phyloP scores from a whole-genome alignment of 2,113 vertebrate species.

The Platichthys flesus region DNA sequence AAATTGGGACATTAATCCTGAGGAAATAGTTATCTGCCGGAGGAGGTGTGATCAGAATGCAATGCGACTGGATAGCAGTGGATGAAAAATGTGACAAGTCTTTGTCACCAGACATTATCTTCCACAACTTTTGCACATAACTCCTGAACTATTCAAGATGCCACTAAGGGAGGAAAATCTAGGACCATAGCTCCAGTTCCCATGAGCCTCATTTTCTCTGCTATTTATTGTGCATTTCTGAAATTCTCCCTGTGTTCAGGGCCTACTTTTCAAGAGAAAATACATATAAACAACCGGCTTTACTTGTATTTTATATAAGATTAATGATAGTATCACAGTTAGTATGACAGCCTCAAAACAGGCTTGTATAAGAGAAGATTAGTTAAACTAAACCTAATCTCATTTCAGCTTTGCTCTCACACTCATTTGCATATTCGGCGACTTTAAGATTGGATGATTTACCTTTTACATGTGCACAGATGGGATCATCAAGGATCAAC shows the following conservation, averaged over 20 bases:
- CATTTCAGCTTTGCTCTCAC: constrained; percentile 55
- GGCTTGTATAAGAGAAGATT: constrained; percentile 48
- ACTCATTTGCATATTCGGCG: constrained; percentile 64
- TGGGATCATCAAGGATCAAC: constrained; percentile 79
- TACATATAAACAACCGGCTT: constrained; percentile 45
- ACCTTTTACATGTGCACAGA: constrained; percentile 76
- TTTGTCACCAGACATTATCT: constrained; percentile 64
- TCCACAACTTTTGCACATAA: constrained; percentile 68
- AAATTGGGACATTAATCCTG: constrained; percentile 77
- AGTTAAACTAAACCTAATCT: constrained; percentile 71
- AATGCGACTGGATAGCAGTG: constrained; percentile 48
- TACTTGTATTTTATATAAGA: constrained; percentile 53
- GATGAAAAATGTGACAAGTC: constrained; percentile 72
- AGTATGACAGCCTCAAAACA: constrained; percentile 5
- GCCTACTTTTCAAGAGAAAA: constrained; percentile 40
- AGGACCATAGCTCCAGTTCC: constrained; percentile 40
- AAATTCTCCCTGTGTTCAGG: constrained; percentile 48
- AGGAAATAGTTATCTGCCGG: constrained; percentile 72
- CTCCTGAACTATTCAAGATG: constrained; percentile 65
- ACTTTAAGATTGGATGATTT: constrained; percentile 67
- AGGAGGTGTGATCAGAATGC: constrained; percentile 67
- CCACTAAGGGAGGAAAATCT: constrained; percentile 59
- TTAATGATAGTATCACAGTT: constrained; percentile 4
- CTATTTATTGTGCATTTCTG: constrained; percentile 71
- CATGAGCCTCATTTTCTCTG: constrained; percentile 59